Conservation (phyloP, 2,113 vertebrate genomes). For the Amazona guildingii region DNA sequence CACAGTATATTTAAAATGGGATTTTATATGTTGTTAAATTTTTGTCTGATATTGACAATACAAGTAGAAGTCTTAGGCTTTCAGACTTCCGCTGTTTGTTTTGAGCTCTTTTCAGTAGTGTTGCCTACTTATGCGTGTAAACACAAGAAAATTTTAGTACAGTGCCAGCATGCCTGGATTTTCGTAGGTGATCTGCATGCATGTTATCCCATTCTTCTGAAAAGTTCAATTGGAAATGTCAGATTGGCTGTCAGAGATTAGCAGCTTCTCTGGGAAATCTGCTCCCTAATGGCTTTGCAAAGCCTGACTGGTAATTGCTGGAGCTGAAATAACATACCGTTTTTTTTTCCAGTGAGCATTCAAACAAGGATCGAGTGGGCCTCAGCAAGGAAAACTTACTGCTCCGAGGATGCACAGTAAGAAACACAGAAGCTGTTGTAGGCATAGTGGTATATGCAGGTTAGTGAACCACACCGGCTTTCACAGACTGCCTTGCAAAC, state of each 20-base stretch:
- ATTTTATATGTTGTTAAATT: not conserved
- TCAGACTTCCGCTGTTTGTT: not conserved
- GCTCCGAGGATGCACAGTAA: slow-evolving; percentile 89
- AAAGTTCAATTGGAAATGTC: accelerated
- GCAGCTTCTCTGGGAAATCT: not conserved
- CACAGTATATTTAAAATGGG: not conserved
- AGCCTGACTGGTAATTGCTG: not conserved
- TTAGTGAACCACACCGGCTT: slow-evolving; percentile 52
- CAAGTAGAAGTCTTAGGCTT: not conserved
- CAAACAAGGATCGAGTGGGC: slow-evolving; percentile 81
- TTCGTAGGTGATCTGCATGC: not conserved
- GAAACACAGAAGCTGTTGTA: slow-evolving; percentile 90
- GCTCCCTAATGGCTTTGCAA: not conserved
- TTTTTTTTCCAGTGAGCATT: slow-evolving; percentile 79
- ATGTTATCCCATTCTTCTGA: not conserved
- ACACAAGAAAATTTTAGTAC: not conserved
- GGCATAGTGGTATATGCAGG: slow-evolving; percentile 97
- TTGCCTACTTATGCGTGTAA: not conserved
- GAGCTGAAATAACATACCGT: not conserved
- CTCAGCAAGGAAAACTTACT: slow-evolving; percentile 89
- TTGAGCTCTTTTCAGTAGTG: not conserved
- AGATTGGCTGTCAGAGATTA: not conserved
- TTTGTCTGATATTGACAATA: not conserved
- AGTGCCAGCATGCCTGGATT: not conserved
- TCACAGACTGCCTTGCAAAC: not conserved